Evolutionary conservation across 1,140 invertebrate species (phyloP).

Genomic region (Maniola jurtina): DNA sequence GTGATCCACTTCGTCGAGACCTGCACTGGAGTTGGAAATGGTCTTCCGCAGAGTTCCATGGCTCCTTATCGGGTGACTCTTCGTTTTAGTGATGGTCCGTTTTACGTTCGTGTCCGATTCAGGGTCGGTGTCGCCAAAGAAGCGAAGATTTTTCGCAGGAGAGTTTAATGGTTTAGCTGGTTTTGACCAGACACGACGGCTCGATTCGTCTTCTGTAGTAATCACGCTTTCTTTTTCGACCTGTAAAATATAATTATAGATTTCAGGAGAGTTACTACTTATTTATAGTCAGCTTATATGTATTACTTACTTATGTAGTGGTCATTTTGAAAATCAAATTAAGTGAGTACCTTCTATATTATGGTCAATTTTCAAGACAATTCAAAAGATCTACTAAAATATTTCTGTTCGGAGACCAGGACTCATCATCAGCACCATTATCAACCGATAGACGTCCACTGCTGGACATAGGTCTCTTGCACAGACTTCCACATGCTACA

Average conservation of each 20-base stretch:
- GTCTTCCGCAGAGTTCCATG: conserved; percentile 60
- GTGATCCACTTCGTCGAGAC: conserved; percentile 66
- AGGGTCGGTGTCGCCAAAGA: conserved; percentile 89
- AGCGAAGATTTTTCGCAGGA: conserved; percentile 84
- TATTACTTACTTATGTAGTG: too few species aligned
- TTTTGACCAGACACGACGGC: conserved; percentile 65
- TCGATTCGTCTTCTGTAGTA: conserved; percentile 74
- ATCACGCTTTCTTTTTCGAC: conserved; percentile 67
- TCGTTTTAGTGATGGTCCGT: conserved; percentile 52
- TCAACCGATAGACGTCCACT: too few species aligned
- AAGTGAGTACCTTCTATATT: not conserved
- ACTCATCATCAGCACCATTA: too few species aligned
- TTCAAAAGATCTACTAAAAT: too few species aligned
- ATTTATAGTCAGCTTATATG: too few species aligned
- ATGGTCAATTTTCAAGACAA: too few species aligned
- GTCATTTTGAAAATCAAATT: not conserved
- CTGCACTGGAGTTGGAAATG: conserved; percentile 70
- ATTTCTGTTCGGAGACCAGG: too few species aligned
- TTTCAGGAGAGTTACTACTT: not conserved
- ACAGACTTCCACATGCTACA: too few species aligned
- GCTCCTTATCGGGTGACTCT: conserved; percentile 42
- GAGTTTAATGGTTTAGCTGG: conserved; percentile 41
- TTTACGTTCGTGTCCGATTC: conserved; percentile 82
- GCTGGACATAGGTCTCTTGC: too few species aligned
- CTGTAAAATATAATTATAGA: conserved; percentile 36